These are phyloP conservation scores for Mustela lutreola DNA, from an alignment of 2,113 vertebrate genomes.

Conservation along the genomic window DNA sequence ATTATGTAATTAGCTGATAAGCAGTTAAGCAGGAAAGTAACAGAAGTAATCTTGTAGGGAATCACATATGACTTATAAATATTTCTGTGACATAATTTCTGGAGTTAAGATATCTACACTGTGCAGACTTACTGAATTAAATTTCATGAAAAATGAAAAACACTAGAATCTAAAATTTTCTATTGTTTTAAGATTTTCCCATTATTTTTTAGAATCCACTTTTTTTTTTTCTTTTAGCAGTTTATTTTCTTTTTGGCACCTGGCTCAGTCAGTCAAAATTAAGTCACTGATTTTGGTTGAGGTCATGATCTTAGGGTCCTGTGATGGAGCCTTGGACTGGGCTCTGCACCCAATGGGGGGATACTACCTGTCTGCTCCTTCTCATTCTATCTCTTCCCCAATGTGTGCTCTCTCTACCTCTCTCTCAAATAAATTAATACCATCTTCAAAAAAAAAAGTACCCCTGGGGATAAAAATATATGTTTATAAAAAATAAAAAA, in stretches of 20 bases:
- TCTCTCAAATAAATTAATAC: background rate
- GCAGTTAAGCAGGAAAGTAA: conserved; percentile 75
- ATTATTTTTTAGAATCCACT: background rate
- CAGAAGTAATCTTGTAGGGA: conserved; percentile 67
- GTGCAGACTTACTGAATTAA: background rate
- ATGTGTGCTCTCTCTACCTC: background rate
- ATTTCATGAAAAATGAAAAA: background rate
- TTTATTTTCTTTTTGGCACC: background rate
- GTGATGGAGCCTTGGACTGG: background rate
- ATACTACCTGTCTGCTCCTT: background rate
- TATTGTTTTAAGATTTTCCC: background rate
- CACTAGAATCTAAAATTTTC: background rate
- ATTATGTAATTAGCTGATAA: conserved; percentile 82
- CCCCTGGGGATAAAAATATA: too few relatives aligned
- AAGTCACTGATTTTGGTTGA: background rate
- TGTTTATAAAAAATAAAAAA: too few relatives aligned
- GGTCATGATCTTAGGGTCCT: background rate
- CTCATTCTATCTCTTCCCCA: background rate
- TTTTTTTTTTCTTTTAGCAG: background rate
- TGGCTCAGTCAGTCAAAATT: background rate
- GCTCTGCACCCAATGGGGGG: background rate
- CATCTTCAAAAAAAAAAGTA: background rate
- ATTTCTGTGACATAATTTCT: conserved; percentile 55
- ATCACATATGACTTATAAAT: conserved; percentile 57
- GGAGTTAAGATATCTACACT: background rate